Evolutionary conservation across 2,797 vertebrate genomes (phyloP).

Genomic region (Peromyscus attwateri): DNA sequence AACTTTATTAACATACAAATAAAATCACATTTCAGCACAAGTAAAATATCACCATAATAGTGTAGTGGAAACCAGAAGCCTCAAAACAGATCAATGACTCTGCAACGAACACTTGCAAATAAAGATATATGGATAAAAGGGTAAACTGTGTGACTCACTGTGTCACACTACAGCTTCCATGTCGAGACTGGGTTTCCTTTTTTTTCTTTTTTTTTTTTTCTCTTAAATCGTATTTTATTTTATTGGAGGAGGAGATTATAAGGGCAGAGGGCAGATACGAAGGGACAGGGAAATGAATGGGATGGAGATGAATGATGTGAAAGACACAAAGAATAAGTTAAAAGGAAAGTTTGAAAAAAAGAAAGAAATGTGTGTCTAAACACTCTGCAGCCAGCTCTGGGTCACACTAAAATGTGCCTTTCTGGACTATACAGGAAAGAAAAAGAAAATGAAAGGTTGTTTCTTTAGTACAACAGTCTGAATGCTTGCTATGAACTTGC

Average conservation of each 20-base stretch:
- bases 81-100: background rate
- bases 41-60: too few species aligned
- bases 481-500: background rate
- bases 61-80: background rate
- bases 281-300: background rate
- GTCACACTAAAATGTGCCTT: background rate
- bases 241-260: background rate
- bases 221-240: background rate
- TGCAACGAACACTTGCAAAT: background rate
- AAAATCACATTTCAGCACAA: too few species aligned
- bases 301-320: background rate
- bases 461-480: conserved; percentile 10
- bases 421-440: background rate
- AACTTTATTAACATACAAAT: too few species aligned
- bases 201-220: background rate
- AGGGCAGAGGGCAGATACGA: background rate
- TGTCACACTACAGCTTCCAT: background rate
- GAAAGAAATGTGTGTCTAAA: background rate
- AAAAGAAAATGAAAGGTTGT: background rate
- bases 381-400: background rate
- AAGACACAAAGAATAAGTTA: background rate
- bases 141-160: background rate
- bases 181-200: background rate
- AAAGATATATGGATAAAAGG: background rate
- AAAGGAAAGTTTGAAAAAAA: background rate